Conservation (phyloP, 2,113 vertebrate species). For the Oreotragus oreotragus region DNA sequence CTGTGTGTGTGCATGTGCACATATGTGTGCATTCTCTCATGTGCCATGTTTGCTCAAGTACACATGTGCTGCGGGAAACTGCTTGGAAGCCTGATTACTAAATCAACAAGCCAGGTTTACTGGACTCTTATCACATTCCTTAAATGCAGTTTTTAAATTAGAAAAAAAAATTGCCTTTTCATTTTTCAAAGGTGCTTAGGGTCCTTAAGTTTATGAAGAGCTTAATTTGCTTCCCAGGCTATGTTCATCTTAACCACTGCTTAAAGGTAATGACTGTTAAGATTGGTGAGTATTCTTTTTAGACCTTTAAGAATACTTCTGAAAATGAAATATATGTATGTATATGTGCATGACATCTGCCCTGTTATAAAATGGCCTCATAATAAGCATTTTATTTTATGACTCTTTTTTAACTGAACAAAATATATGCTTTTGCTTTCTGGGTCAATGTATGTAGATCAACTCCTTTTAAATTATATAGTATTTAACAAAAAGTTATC, state of each 20-base stretch:
- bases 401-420: neutral
- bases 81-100: neutral
- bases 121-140: neutral
- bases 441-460: neutral
- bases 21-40: neutral
- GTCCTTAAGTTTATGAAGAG: neutral
- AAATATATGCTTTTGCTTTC: slow-evolving; percentile 16
- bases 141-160: neutral
- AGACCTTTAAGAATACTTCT: neutral
- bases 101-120: neutral
- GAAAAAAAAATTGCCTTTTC: neutral
- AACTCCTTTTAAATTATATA: neutral
- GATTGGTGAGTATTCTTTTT: neutral
- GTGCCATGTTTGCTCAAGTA: neutral
- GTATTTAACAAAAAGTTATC: neutral
- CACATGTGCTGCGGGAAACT: neutral
- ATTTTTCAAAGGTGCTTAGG: neutral
- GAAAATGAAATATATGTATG: neutral
- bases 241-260: neutral
- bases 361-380: neutral
- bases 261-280: neutral
- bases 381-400: neutral
- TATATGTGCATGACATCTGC: neutral
- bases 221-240: neutral
- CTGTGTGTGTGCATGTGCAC: no score